Percentiles rank a stretch among this genome's conserved stretches.
Evolutionary conservation across 2,797 vertebrate genomes (phyloP).

Genomic region (Pseudotriccus pelzelni): DNA sequence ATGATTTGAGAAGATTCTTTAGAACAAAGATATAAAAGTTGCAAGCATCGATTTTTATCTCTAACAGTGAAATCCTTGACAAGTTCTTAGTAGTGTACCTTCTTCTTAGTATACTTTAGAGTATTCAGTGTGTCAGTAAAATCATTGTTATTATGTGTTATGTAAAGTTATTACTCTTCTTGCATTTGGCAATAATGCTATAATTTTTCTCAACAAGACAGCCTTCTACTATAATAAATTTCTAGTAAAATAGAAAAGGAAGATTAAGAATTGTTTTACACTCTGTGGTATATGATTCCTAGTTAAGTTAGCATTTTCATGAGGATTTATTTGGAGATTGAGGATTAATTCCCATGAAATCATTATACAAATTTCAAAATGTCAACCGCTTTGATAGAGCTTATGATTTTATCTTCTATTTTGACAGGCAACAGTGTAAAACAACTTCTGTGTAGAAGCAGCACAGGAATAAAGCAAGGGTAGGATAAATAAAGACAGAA

Average conservation of each 20-base stretch:
- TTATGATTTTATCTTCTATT: constrained; percentile 79
- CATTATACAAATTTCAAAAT: constrained; percentile 79
- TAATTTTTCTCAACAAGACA: constrained; percentile 37
- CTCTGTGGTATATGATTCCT: constrained; percentile 30
- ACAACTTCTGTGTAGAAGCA: constrained; percentile 58
- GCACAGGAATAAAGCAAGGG: constrained; percentile 49
- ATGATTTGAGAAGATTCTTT: not conserved
- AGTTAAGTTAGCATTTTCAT: constrained; percentile 72
- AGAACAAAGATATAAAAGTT: not conserved
- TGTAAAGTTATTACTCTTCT: constrained; percentile 36
- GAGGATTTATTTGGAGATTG: constrained; percentile 68
- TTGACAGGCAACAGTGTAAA: constrained; percentile 76
- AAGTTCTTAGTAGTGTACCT: not conserved
- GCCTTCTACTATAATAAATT: constrained; percentile 50
- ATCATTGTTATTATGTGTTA: not conserved
- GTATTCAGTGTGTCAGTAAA: not conserved
- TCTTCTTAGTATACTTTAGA: not conserved
- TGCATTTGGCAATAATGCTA: not conserved
- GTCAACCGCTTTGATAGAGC: constrained; percentile 73
- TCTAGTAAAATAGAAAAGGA: constrained; percentile 24
- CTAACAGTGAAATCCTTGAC: not conserved
- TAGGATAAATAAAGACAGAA: constrained; percentile 74
- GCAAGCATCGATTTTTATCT: not conserved
- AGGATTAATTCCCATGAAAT: constrained; percentile 76
- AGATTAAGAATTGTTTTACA: constrained; percentile 50